Base-by-base conservation (phyloP, 2,888 invertebrate species). In the Flabesymbios commensalis region DNA sequence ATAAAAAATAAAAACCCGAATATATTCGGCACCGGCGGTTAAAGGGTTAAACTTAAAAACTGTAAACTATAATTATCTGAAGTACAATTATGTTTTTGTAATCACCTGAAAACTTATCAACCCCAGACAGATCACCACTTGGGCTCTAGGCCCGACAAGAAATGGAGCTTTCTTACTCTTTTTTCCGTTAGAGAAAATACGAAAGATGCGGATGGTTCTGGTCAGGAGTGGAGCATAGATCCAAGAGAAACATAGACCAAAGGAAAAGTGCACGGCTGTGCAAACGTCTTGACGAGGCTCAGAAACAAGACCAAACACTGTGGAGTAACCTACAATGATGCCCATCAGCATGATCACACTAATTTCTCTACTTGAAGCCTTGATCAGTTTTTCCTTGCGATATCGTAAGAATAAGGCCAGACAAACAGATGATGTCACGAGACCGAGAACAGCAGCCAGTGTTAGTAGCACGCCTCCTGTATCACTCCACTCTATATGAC, bases 401-500 rank as follows among this genome's bases (percentile, higher is more conserved):
- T n/a, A n/a, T n/a, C n/a, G n/a, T n/a, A n/a, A n/a, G n/a, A n/a
- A n/a, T n/a, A n/a, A n/a, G n/a, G n/a, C n/a, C n/a, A n/a, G n/a
- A n/a, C n/a, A n/a, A n/a, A n/a, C n/a, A n/a, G n/a, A n/a, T n/a
- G n/a, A n/a, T n/a, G n/a, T n/a, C n/a, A n/a, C n/a, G n/a, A n/a
- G n/a, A n/a, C n/a, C n/a, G n/a, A n/a, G n/a, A n/a, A n/a, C n/a
- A n/a, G n/a, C n/a, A n/a, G n/a, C n/a, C n/a, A n/a, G n/a, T n/a
- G n/a, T n/a, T n/a, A n/a, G n/a, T n/a, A n/a, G n/a, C n/a, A n/a
- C n/a, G n/a, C n/a, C n/a, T n/a, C n/a, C n/a, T n/a, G n/a, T n/a
- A n/a, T n/a, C n/a, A n/a, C n/a, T n/a, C 31, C 47, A 43, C 10
- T 7, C 33, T 28, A 57, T 19, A 51, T 55, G 65, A 3, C 47